Evolutionary conservation across 2,888 invertebrate species (phyloP), one percentile per base, ranked within the genome.

Genomic region (Stenodema calcarata): DNA sequence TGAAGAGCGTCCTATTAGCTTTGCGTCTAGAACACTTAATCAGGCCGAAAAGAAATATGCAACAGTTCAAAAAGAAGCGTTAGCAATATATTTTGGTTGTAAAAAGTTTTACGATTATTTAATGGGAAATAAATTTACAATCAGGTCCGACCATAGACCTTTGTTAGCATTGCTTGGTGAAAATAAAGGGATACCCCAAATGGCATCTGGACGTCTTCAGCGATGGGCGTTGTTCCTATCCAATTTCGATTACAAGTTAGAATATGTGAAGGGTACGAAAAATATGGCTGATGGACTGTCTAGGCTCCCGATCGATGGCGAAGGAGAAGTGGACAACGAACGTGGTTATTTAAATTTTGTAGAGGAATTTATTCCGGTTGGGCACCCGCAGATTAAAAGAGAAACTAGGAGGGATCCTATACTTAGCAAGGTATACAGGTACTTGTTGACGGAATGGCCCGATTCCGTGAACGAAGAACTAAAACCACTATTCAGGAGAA

Each of bases 121-220:
- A 35, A 76, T 76, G 41, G 76, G 76, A 12, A 35, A 41, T 11
- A 35, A 23, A 18, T 91, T 91, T 89, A 89, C 87, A 2, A 82
- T 91, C 4, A 81, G 86, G 14, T 89, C 90, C 0, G 90, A 91
- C 87, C 90, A 91, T 85, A 90, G 90, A 83, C 90, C 90, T 6
- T 87, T 90, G n/a, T 87, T 89, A 81, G 89, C 89, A 0, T 70
- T 90, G 6, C 90, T 90, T 86, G 90, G 89, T 2, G 90, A 89
- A 85, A 88, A 90, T 4, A 90, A 90, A 88, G 90, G 90, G 7
- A 89, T 76, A 35, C 35, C 41, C 18, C 41, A 4, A 6, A 30
- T 76, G 41, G 76, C 76, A 16, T 7, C 76, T 23, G 90, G 90
- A 23, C 83, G 90, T 86, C 62, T 90, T 2, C 90, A 90, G 86